Percentiles rank a stretch among this genome's conserved stretches.
Evolutionary conservation across 1,140 invertebrate species (phyloP).

Genomic region (Monochamus saltuarius): DNA sequence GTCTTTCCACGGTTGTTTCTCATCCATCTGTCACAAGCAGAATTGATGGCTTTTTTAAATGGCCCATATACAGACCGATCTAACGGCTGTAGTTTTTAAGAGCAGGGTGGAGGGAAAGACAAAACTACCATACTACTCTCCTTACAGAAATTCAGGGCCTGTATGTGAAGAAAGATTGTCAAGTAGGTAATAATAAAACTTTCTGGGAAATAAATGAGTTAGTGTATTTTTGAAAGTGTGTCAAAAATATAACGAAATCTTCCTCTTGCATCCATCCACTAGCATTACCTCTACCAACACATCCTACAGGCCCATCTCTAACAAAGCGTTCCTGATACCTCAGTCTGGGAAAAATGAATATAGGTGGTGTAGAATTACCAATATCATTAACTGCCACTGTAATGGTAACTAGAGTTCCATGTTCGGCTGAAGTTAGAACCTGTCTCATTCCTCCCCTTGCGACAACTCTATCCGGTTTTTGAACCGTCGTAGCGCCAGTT

Average conservation of each 20-base stretch:
- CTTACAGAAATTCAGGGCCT: slow-evolving; percentile 37
- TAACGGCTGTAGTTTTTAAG: slow-evolving; percentile 50
- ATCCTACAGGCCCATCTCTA: slow-evolving; percentile 10
- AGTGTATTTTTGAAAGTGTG: too few relatives aligned
- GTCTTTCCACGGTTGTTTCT: slow-evolving; percentile 51
- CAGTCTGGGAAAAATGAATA: too few relatives aligned
- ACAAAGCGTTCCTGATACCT: too few relatives aligned
- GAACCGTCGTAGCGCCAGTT: slow-evolving; percentile 51
- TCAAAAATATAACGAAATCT: too few relatives aligned
- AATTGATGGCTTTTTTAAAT: slow-evolving; percentile 48
- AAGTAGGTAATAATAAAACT: slow-evolving; percentile 19
- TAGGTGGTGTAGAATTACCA: not conserved
- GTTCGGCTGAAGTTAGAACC: slow-evolving; percentile 53
- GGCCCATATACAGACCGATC: slow-evolving; percentile 43
- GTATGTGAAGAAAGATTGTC: slow-evolving; percentile 28
- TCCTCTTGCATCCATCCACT: not conserved
- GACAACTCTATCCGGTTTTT: slow-evolving; percentile 46
- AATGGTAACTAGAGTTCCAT: slow-evolving; percentile 52
- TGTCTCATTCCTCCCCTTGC: slow-evolving; percentile 50
- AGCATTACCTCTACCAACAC: slow-evolving; percentile 14
- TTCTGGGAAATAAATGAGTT: too few relatives aligned
- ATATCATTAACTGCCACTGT: slow-evolving; percentile 47
- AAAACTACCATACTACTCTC: slow-evolving; percentile 47
- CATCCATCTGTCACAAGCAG: slow-evolving; percentile 51
- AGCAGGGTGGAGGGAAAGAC: slow-evolving; percentile 48